A percentile compares a stretch with the other conserved stretches of the same genome.
phyloP scores from a whole-genome alignment of 2,113 vertebrate species.

The Sylvia atricapilla region DNA sequence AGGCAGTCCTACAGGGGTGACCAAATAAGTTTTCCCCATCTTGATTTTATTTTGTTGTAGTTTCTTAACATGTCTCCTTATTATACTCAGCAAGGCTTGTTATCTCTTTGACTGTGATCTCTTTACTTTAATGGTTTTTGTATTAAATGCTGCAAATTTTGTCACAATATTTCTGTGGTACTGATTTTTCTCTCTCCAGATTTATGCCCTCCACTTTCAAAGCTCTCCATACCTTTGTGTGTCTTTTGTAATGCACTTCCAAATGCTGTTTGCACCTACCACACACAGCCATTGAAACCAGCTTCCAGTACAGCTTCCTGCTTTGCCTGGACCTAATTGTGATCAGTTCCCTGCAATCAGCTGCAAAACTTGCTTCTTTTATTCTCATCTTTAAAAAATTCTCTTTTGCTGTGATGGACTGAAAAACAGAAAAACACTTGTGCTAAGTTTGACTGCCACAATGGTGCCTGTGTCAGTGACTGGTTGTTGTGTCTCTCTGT shows the following conservation, averaged over 20 bases:
- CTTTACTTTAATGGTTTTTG: background rate
- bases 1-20: background rate
- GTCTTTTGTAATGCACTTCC: background rate
- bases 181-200: background rate
- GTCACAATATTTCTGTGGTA: background rate
- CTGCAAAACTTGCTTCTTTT: background rate
- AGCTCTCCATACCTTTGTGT: background rate
- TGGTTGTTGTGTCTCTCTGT: background rate
- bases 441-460: background rate
- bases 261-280: background rate
- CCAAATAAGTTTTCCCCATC: background rate
- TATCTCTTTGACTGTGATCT: background rate
- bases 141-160: background rate
- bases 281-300: background rate
- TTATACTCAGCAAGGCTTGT: background rate
- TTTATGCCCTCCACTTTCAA: background rate
- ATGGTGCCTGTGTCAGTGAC: background rate
- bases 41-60: background rate
- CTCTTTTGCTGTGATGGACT: background rate
- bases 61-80: background rate
- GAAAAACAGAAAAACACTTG: background rate
- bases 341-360: background rate
- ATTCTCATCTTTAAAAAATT: background rate
- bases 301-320: background rate
- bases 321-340: background rate